Conservation (phyloP, 2,797 vertebrate species). For the Poeciliopsis paucimaculata region DNA sequence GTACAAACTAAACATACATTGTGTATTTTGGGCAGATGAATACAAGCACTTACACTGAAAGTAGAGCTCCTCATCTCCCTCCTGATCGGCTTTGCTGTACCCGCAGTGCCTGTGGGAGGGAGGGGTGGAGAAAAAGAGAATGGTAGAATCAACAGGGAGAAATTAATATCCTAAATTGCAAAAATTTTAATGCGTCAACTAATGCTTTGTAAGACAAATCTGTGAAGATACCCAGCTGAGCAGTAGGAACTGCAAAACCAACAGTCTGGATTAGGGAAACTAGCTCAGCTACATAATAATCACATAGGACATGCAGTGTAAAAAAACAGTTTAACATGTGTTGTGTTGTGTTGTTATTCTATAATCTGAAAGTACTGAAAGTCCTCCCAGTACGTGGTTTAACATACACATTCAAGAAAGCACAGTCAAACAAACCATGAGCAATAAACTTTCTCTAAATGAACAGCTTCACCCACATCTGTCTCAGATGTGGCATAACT, state of each 20-base stretch:
- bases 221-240: constrained; percentile 39
- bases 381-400: constrained; percentile 24
- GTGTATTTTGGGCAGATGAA: constrained; percentile 59
- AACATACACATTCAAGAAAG: constrained; percentile 20
- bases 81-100: constrained; percentile 99
- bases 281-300: constrained; percentile 23
- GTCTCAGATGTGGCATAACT: not conserved
- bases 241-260: constrained; percentile 33
- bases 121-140: constrained; percentile 49
- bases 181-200: constrained; percentile 46
- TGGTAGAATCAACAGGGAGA: constrained; percentile 63
- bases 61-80: constrained; percentile 99
- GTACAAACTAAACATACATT: not conserved
- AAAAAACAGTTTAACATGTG: constrained; percentile 39
- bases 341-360: constrained; percentile 25
- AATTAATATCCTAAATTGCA: constrained; percentile 59
- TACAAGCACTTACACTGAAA: constrained; percentile 97
- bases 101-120: constrained; percentile 89
- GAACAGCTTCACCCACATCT: not conserved
- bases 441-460: constrained; percentile 44
- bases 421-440: constrained; percentile 20
- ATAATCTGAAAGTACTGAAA: constrained; percentile 20
- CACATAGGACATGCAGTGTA: constrained; percentile 41
- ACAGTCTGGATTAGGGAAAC: constrained; percentile 15
- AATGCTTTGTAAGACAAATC: constrained; percentile 50